phyloP scores from a whole-genome alignment of 2,113 vertebrate species.

The Cottus gobio region DNA sequence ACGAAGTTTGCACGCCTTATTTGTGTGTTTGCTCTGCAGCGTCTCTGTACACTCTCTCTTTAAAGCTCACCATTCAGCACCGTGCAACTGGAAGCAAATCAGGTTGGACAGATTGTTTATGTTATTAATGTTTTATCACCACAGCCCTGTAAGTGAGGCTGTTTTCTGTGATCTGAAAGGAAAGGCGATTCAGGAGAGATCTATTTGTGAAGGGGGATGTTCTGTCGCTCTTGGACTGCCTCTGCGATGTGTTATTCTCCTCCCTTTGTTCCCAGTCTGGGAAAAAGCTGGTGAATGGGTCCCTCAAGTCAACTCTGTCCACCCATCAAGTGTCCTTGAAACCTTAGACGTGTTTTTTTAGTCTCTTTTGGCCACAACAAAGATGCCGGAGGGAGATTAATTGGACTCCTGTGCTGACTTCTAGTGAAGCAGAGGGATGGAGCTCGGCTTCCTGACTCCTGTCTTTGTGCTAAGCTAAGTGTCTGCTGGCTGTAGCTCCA shows the following conservation, averaged over 20 bases:
- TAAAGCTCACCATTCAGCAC: constrained; percentile 11
- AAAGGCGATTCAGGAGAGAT: constrained; percentile 41
- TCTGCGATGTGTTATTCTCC: constrained; percentile 37
- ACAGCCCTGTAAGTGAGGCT: constrained; percentile 19
- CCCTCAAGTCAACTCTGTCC: constrained; percentile 46
- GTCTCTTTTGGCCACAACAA: constrained; percentile 23
- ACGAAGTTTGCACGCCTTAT: not conserved
- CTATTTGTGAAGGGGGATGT: constrained; percentile 25
- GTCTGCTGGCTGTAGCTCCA: not conserved
- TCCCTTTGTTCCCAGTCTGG: constrained; percentile 59
- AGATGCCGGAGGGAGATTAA: constrained; percentile 36
- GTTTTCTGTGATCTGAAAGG: constrained; percentile 49
- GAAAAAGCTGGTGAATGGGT: constrained; percentile 36
- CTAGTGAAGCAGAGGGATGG: not conserved
- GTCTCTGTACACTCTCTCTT: not conserved
- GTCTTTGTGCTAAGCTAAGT: not conserved
- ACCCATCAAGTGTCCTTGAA: constrained; percentile 53
- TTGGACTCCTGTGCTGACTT: constrained; percentile 26
- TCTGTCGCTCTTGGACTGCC: constrained; percentile 43
- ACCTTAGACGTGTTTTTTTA: constrained; percentile 39
- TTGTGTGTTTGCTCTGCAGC: constrained; percentile 2
- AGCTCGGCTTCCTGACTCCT: not conserved
- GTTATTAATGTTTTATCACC: constrained; percentile 54
- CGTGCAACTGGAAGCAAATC: constrained; percentile 37
- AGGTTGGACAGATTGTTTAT: constrained; percentile 44